These are phyloP conservation scores for Platichthys flesus DNA, from an alignment of 2,113 vertebrate species.

Conservation along the genomic window DNA sequence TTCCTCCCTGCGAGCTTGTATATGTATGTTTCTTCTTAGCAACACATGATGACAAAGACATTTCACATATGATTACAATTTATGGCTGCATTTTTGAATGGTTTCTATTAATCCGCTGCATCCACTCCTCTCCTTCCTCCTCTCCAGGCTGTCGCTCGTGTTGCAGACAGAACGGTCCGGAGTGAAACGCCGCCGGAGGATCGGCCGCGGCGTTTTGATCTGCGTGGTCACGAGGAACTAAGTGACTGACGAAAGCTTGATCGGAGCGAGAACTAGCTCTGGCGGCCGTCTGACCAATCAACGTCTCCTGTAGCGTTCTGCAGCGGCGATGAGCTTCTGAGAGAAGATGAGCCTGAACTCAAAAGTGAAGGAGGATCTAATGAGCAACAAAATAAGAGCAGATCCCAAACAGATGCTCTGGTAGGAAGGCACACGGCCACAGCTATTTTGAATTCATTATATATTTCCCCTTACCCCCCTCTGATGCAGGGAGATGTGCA, in stretches of 20 bases:
- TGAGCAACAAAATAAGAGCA: slow-evolving; percentile 74
- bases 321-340: slow-evolving; percentile 48
- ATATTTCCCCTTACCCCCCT: slow-evolving; percentile 8
- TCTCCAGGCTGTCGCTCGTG: slow-evolving; percentile 25
- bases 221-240: slow-evolving; percentile 52
- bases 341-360: slow-evolving; percentile 32
- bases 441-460: slow-evolving; percentile 48
- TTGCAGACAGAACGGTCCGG: slow-evolving; percentile 14
- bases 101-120: slow-evolving; percentile 57
- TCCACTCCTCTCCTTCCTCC: slow-evolving; percentile 19
- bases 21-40: slow-evolving; percentile 34
- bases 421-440: slow-evolving; percentile 50
- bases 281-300: slow-evolving; percentile 56
- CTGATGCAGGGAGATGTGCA: slow-evolving; percentile 56
- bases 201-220: slow-evolving; percentile 54
- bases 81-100: slow-evolving; percentile 61
- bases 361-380: slow-evolving; percentile 61
- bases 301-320: slow-evolving; percentile 44
- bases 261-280: slow-evolving; percentile 73
- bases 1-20: slow-evolving; percentile 1
- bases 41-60: slow-evolving; percentile 40
- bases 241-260: slow-evolving; percentile 79
- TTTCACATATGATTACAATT: slow-evolving; percentile 70
- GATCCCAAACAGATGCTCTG: slow-evolving; percentile 77
- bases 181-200: slow-evolving; percentile 39